Evolutionary conservation across 2,113 vertebrate species (phyloP).

Genomic region (Xiphophorus hellerii): DNA sequence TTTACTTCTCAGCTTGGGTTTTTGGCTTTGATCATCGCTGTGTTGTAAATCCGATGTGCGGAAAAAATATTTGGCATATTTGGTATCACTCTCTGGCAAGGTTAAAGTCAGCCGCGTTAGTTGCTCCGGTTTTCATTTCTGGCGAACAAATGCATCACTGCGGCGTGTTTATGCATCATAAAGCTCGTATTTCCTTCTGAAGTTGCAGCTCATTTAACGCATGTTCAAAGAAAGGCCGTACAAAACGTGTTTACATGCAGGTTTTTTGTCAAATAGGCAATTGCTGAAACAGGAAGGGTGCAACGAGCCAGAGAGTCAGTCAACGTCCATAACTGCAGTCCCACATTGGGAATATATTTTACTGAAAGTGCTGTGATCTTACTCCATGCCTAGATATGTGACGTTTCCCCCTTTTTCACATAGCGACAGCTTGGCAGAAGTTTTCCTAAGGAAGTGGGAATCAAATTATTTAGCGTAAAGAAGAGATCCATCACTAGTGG

Average conservation of each 20-base stretch:
- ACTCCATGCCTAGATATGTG: not conserved
- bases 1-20: conserved; percentile 18
- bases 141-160: not conserved
- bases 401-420: too few relatives aligned
- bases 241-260: too few relatives aligned
- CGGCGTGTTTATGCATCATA: not conserved
- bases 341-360: not conserved
- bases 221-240: not conserved
- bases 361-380: too few relatives aligned
- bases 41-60: conserved; percentile 16
- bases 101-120: not conserved
- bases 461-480: not conserved
- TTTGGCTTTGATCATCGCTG: conserved; percentile 15
- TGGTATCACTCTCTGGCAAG: not conserved
- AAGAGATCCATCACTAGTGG: not conserved
- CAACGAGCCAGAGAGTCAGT: not conserved
- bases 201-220: not conserved
- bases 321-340: not conserved
- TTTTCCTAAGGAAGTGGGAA: not conserved
- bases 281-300: not conserved
- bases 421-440: too few relatives aligned
- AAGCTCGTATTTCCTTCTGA: not conserved
- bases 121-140: not conserved
- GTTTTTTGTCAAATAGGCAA: not conserved
- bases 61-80: not conserved